phyloP scores from a whole-genome alignment of 2,797 vertebrate genomes.

The Chiloscyllium punctatum region DNA sequence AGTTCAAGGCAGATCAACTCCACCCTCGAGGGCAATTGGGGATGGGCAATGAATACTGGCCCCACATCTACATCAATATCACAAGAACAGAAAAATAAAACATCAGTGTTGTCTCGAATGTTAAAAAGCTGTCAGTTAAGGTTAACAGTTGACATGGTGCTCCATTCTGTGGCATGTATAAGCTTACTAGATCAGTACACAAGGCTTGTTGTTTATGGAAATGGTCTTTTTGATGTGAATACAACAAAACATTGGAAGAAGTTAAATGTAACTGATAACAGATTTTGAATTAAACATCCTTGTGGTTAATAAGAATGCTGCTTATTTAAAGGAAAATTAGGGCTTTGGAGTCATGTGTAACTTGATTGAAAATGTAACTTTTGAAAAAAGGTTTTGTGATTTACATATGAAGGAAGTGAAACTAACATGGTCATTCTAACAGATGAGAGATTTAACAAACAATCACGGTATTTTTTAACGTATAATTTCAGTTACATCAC shows the following conservation, averaged over 20 bases:
- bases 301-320: background rate
- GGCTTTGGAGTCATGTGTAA: background rate
- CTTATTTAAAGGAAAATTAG: background rate
- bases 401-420: too few relatives aligned
- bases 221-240: background rate
- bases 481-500: too few relatives aligned
- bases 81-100: too few relatives aligned
- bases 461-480: too few relatives aligned
- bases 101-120: background rate
- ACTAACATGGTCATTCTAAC: too few relatives aligned
- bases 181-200: background rate
- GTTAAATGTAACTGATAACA: background rate
- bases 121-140: background rate
- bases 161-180: background rate
- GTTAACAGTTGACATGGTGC: background rate
- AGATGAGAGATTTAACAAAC: too few relatives aligned
- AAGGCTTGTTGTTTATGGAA: background rate
- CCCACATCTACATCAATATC: too few relatives aligned
- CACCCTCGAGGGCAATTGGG: too few relatives aligned
- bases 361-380: too few relatives aligned
- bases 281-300: background rate
- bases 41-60: too few relatives aligned
- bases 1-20: too few relatives aligned
- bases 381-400: too few relatives aligned
- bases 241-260: background rate